A percentile compares a stretch with the other conserved stretches of the same genome.
Conservation (phyloP, 2,797 vertebrate genomes). For the Paratrypauchen microcephalus region DNA sequence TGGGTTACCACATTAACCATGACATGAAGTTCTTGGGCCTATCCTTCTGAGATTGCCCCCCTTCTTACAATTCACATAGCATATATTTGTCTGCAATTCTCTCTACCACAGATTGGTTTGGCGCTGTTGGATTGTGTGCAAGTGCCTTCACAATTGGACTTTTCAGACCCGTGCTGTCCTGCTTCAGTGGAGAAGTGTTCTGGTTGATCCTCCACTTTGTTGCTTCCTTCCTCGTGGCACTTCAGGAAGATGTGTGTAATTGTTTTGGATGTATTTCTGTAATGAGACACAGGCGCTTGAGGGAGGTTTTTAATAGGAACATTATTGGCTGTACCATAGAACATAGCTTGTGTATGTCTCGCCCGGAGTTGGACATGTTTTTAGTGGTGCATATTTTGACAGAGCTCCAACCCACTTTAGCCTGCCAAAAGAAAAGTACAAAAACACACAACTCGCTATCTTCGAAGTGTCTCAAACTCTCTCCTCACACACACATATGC, state of each 20-base stretch:
- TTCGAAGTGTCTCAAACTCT: slow-evolving; percentile 56
- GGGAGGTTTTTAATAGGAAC: slow-evolving; percentile 32
- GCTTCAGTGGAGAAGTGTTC: background rate
- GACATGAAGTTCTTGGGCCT: background rate
- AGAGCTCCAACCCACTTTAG: slow-evolving; percentile 70
- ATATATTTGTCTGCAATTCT: background rate
- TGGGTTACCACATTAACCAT: background rate
- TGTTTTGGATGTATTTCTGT: slow-evolving; percentile 7
- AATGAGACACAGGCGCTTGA: slow-evolving; percentile 17
- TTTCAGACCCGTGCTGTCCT: background rate
- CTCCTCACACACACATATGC: slow-evolving; percentile 46
- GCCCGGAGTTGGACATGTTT: slow-evolving; percentile 18
- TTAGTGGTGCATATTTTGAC: slow-evolving; percentile 45
- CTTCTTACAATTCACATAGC: background rate
- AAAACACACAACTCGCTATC: slow-evolving; percentile 56
- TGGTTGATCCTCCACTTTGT: slow-evolving; percentile 36
- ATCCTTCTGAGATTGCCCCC: background rate
- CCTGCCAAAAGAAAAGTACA: slow-evolving; percentile 70
- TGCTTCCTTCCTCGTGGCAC: slow-evolving; percentile 28
- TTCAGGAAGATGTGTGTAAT: slow-evolving; percentile 19
- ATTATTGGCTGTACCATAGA: slow-evolving; percentile 24
- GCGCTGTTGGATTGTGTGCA: background rate
- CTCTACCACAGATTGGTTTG: background rate
- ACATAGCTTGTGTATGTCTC: slow-evolving; percentile 29
- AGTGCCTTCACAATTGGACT: background rate